These are phyloP conservation scores for Dione juno DNA, from an alignment of 2,888 invertebrate genomes.

Conservation along the genomic window DNA sequence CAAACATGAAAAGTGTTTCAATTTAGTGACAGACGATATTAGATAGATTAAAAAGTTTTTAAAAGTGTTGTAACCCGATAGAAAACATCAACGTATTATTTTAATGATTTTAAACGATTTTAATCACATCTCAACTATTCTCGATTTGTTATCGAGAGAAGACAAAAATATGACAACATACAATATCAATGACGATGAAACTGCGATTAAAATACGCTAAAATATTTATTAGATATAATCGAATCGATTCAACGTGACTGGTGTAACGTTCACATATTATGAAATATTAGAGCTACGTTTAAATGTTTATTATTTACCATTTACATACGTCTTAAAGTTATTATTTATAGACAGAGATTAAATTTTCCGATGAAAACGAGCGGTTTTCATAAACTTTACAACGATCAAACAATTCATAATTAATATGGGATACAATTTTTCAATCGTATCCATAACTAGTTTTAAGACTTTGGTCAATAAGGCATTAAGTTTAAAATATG, in stretches of 20 bases:
- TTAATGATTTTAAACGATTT: constrained; percentile 24
- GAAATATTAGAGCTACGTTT: constrained; percentile 46
- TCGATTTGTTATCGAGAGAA: not conserved
- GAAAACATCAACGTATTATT: constrained; percentile 8
- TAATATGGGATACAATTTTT: constrained; percentile 71
- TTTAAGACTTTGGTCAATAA: constrained; percentile 84
- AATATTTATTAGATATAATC: constrained; percentile 28
- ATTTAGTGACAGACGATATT: constrained; percentile 14
- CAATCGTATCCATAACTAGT: constrained; percentile 78
- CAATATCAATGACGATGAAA: not conserved
- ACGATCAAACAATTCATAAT: constrained; percentile 79
- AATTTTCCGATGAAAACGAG: constrained; percentile 70
- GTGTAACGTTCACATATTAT: constrained; percentile 16
- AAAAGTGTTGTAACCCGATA: constrained; percentile 18
- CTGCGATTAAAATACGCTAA: constrained; percentile 31
- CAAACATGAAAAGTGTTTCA: constrained; percentile 19
- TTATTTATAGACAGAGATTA: constrained; percentile 66
- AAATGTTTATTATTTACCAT: constrained; percentile 54
- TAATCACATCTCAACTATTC: constrained; percentile 24
- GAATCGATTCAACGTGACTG: constrained; percentile 12
- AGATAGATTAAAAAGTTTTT: constrained; percentile 26
- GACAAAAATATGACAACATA: constrained; percentile 13
- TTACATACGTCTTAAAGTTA: constrained; percentile 42
- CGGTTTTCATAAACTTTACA: constrained; percentile 77
- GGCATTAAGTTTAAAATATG: constrained; percentile 83